Percentiles rank a stretch among this genome's conserved stretches.
Conservation (phyloP, 2,113 vertebrate genomes). For the Pelmatolapia mariae region DNA sequence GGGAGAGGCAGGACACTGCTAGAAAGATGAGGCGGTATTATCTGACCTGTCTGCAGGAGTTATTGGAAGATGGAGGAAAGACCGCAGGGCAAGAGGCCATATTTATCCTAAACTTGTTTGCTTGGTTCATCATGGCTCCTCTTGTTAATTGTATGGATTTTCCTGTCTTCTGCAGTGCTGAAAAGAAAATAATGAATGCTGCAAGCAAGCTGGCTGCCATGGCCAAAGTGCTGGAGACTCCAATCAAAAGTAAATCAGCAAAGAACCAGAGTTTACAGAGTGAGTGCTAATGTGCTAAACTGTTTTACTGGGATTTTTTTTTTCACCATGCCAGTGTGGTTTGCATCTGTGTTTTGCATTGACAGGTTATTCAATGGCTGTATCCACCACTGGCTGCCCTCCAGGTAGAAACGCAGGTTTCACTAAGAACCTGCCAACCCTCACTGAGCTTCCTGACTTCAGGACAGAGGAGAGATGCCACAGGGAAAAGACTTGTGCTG, state of each 20-base stretch:
- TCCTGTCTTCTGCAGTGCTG: conserved; percentile 73
- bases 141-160: not conserved
- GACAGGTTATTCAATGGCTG: not conserved
- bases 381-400: not conserved
- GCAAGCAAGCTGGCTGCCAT: conserved; percentile 90
- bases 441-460: not conserved
- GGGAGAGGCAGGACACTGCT: conserved; percentile 86
- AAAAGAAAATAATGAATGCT: conserved; percentile 92
- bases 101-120: not conserved
- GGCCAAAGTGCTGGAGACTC: conserved; percentile 89
- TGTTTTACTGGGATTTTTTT: not conserved
- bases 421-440: not conserved
- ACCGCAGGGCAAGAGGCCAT: conserved; percentile 71
- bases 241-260: conserved; percentile 61
- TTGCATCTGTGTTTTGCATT: not conserved
- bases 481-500: not conserved
- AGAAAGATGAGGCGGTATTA: conserved; percentile 90
- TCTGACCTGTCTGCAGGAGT: conserved; percentile 88
- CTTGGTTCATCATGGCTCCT: not conserved
- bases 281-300: conserved; percentile 25
- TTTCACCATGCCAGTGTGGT: not conserved
- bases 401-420: not conserved
- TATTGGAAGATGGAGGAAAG: conserved; percentile 82
- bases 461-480: not conserved
- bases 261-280: conserved; percentile 48